These are phyloP conservation scores for Glyphotaelius pellucidus DNA, from an alignment of 2,888 invertebrate genomes.

Conservation along the genomic window DNA sequence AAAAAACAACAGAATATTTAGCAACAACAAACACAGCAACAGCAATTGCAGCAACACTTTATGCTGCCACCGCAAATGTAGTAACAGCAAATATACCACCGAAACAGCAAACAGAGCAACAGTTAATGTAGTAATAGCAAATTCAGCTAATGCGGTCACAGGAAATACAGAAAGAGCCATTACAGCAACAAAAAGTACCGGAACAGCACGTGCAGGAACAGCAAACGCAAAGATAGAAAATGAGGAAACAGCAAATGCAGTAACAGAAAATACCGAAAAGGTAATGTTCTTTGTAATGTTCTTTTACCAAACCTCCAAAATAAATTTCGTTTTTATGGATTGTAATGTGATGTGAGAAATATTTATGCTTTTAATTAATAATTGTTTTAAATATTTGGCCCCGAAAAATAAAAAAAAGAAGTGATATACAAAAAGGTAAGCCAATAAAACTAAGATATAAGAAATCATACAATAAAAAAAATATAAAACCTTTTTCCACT, in stretches of 20 bases:
- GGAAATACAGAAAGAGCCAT: not conserved
- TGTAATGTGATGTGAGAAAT: no score
- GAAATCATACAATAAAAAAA: no score
- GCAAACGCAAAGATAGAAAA: not conserved
- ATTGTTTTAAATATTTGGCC: no score
- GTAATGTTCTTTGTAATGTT: no score
- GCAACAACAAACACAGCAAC: not conserved
- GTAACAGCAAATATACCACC: not conserved
- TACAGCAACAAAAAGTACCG: not conserved
- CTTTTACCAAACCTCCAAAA: no score
- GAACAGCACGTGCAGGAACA: not conserved
- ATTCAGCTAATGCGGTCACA: not conserved
- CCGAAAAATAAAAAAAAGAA: no score
- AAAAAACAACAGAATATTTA: not conserved
- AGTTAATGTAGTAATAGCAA: not conserved
- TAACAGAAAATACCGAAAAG: no score
- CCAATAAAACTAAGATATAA: no score
- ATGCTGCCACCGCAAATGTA: not conserved
- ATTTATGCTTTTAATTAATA: no score
- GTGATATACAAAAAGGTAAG: no score
- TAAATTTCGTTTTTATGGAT: no score
- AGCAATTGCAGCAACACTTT: not conserved
- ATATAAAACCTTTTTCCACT: no score
- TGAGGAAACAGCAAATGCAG: not conserved
- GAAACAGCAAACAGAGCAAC: not conserved